These are phyloP conservation scores for Acleris sparsana DNA, from an alignment of 2,888 invertebrate genomes.

Conservation along the genomic window DNA sequence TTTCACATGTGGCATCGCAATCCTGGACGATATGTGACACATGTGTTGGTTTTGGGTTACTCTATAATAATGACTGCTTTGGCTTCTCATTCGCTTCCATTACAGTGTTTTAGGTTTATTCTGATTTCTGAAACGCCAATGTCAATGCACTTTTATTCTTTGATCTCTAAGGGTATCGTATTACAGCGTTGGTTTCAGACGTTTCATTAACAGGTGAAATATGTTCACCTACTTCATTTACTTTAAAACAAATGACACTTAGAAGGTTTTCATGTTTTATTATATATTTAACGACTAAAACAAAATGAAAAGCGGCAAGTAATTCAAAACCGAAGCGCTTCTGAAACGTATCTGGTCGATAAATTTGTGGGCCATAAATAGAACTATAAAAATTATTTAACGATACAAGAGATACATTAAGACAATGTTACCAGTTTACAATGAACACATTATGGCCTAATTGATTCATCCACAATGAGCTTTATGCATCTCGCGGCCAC, in stretches of 20 bases:
- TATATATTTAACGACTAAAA: constrained; percentile 54
- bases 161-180: constrained; percentile 68
- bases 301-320: constrained; percentile 60
- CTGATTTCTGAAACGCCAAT: constrained; percentile 56
- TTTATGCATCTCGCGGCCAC: constrained; percentile 69
- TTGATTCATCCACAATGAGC: constrained; percentile 80
- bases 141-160: constrained; percentile 68
- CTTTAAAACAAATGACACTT: constrained; percentile 47
- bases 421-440: constrained; percentile 80
- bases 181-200: constrained; percentile 44
- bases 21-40: constrained; percentile 82
- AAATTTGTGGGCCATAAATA: constrained; percentile 77
- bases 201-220: constrained; percentile 65
- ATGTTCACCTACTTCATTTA: constrained; percentile 49
- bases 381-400: constrained; percentile 80
- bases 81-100: constrained; percentile 70
- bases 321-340: constrained; percentile 69
- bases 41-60: constrained; percentile 81
- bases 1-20: constrained; percentile 83
- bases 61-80: constrained; percentile 77
- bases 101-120: constrained; percentile 63
- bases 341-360: constrained; percentile 77
- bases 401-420: constrained; percentile 79
- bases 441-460: constrained; percentile 80
- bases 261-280: constrained; percentile 38